Conservation (phyloP, 2,888 invertebrate species). For the Dorcus hopei region DNA sequence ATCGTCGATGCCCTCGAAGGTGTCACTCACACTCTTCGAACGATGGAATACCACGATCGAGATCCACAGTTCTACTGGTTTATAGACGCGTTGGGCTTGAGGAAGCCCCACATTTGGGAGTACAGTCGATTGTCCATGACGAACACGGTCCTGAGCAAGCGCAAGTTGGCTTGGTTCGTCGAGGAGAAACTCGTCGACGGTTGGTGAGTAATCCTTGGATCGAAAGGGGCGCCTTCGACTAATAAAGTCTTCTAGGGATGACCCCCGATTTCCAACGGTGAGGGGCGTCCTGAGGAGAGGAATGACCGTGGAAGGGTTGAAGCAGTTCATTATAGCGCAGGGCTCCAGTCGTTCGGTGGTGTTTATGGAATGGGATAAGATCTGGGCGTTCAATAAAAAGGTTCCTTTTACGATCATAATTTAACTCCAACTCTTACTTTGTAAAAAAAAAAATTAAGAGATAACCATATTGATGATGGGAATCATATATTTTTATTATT, state of each 20-base stretch:
- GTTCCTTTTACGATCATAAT: constrained; percentile 43
- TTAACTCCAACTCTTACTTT: background rate
- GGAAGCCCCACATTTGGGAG: constrained; percentile 94
- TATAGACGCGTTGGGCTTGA: constrained; percentile 78
- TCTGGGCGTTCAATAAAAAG: constrained; percentile 99
- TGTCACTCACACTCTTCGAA: constrained; percentile 95
- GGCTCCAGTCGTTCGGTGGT: constrained; percentile 96
- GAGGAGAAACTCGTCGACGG: constrained; percentile 91
- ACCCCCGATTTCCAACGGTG: constrained; percentile 98
- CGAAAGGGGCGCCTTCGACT: no score
- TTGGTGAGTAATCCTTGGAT: constrained; percentile 61
- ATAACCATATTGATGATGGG: no score
- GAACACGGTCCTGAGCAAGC: constrained; percentile 95
- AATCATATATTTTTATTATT: no score
- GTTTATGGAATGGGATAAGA: constrained; percentile 99
- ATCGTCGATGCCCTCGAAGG: constrained; percentile 97
- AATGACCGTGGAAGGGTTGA: constrained; percentile 95
- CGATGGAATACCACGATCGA: constrained; percentile 97
- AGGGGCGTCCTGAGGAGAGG: constrained; percentile 93
- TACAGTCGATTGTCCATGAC: constrained; percentile 97
- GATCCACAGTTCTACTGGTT: constrained; percentile 99
- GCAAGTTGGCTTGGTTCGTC: constrained; percentile 98
- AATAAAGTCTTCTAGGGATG: constrained; percentile 66
- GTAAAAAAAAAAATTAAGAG: no score
- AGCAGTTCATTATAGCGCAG: constrained; percentile 96